Base-by-base conservation (phyloP, 1,140 invertebrate species). In the Oryctes rhinoceros region DNA sequence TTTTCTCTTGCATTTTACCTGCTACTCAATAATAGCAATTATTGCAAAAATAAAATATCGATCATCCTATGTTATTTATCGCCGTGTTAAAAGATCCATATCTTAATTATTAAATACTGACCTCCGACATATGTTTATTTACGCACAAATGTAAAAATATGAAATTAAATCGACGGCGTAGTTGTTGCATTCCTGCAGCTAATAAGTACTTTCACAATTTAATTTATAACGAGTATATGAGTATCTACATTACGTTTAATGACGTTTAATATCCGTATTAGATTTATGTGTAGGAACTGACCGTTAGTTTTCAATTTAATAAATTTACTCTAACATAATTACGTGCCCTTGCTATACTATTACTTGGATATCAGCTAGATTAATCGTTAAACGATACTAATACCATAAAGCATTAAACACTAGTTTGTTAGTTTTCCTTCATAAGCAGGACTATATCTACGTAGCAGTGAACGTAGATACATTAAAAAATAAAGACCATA, bases 221-320 rank as follows among this genome's bases (percentile, higher is more conserved):
- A 53, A 53, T 53, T 53, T 53, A 53, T 53, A 53, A 59, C 53
- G n/a, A 18, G 15, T 59, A n/a, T 18, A 59, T 59, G 5, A 59
- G 15, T 1, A 1, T 6, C 53, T 59, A 59, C 15, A 59, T 59
- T 59, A 59, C 53, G 1, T 18, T 15, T 59, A 59, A 59, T 59
- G 53, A 18, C 53, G n/a, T 59, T 59, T 59, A 59, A 59, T 59
- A 18, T 18, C 53, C n/a, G 13, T n/a, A 18, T n/a, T 59, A 6
- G 53, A 59, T 59, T 59, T 59, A 59, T 59, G 53, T 44, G 5
- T 7, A 59, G 49, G 49, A 3, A 59, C 18, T n/a, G 15, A n/a
- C 53, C 53, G 53, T 59, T 59, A 59, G 53, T n/a, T 59, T 59
- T 59, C 53, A 18, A 59, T 59, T 59, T 59, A 59, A 18, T 59